A percentile compares a stretch with the other conserved stretches of the same genome.
These are phyloP conservation scores for Eilema depressum DNA, from an alignment of 2,888 invertebrate genomes.

Conservation along the genomic window DNA sequence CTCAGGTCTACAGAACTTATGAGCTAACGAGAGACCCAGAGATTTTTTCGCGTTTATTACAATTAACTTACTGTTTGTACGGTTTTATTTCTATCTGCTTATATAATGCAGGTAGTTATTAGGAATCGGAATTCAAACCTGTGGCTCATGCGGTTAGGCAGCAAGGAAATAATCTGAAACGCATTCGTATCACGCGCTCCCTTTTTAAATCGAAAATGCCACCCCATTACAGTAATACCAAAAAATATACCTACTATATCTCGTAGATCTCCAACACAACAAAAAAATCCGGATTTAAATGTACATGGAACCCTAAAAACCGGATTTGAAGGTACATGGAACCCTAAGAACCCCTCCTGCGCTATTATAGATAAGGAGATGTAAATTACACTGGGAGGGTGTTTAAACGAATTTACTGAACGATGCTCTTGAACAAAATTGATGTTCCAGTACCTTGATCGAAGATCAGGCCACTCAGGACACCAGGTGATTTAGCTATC, in stretches of 20 bases:
- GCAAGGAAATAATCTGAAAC: not conserved
- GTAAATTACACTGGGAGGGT: slow-evolving; percentile 76
- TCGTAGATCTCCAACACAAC: slow-evolving; percentile 25
- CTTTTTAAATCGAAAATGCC: not conserved
- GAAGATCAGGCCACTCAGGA: slow-evolving; percentile 48
- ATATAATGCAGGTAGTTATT: not conserved
- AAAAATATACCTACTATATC: slow-evolving; percentile 7
- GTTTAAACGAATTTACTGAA: slow-evolving; percentile 74
- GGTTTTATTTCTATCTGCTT: not conserved
- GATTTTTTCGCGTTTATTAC: not conserved
- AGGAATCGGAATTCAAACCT: not conserved
- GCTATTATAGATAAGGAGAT: slow-evolving; percentile 76
- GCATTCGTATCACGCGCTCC: not conserved
- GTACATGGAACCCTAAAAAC: slow-evolving; percentile 37
- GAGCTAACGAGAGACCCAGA: no score
- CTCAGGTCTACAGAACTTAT: no score
- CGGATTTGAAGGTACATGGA: slow-evolving; percentile 38
- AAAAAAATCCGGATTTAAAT: slow-evolving; percentile 28
- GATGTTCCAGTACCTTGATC: slow-evolving; percentile 66
- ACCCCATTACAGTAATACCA: not conserved
- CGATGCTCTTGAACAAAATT: slow-evolving; percentile 74
- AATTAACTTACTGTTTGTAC: not conserved
- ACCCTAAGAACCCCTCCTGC: slow-evolving; percentile 64
- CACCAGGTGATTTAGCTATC: slow-evolving; percentile 41
- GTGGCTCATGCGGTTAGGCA: not conserved